Evolutionary conservation across 2,113 vertebrate genomes (phyloP), one percentile per base, ranked within the genome.

Genomic region (Oncorhynchus kisutch): DNA sequence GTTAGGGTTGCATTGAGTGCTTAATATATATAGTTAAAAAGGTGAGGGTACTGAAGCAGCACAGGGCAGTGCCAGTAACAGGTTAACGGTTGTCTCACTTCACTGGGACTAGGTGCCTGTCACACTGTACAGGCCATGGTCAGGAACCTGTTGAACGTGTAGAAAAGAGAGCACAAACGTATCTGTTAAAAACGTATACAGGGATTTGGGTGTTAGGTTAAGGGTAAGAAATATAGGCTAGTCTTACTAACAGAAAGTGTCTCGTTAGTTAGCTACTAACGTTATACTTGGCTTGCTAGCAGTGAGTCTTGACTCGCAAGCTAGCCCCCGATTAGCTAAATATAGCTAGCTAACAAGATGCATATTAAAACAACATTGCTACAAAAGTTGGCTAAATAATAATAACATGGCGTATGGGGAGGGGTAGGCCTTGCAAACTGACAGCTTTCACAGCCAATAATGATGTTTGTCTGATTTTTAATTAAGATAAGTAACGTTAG

Each of bases 141-240:
- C 54, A 70, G 73, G 80, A 78, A 81, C 83, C 91, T 92, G 84
- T 78, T 49, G 74, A 85, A 67, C 86, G 69, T 7, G 8, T 62
- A 18, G 34, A 75, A 25, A 70, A 8, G 18, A 65, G 65, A 8
- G 12, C 54, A 72, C 45, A 24, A 59, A 65, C 12, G 48, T 49
- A 73, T 12, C 3, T 34, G 64, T 66, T 72, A 29, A 67, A 16
- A 5, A 4, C 24, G 45, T 7, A 71, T n/a, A 45, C 13, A 24
- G 20, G 51, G 16, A 54, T 54, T 14, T 54, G 16, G 16, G 51
- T 14, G 51, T 18, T 18, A 18, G 4, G 51, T 18, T 54, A 54
- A 54, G 16, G 3, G 16, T 5, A 54, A 0, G 14, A 18, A 5
- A 54, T 16, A 16, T 54, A 54, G 16, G 51, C 51, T 45, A 11